Evolutionary conservation across 2,113 vertebrate genomes (phyloP), one percentile per base, ranked within the genome.

Genomic region (Microcebus griseorufus): DNA sequence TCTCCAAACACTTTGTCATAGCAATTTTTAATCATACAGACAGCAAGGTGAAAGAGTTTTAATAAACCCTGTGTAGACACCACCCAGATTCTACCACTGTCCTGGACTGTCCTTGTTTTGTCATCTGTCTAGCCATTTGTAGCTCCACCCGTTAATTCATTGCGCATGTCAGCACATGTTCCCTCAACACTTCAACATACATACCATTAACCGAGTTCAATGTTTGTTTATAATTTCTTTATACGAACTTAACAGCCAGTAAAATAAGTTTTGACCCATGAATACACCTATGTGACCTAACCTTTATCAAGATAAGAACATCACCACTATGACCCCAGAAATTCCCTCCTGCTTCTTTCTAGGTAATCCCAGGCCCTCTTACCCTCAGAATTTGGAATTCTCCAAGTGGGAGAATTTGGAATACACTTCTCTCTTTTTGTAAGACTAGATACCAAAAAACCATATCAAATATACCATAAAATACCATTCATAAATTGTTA

Each of bases 121-220:
- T n/a, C 37, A 23, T 6, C 8, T n/a, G 3, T 45, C 65, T 27
- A 6, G 23, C 8, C 25, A 18, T 5, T 14, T 58, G 16, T 14
- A 27, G 22, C 53, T 86, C 10, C 20, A 11, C 32, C n/a, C 48
- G 9, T 17, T 84, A 42, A 42, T 55, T 39, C 62, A 58, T 2
- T 22, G 5, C n/a, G 14, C 2, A 18, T 37, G 29, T 67, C 3
- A 18, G 17, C 22, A 20, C 9, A 10, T 11, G 69, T 23, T 25
- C 8, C 48, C 13, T 27, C 1, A 4, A 27, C 6, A 32, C 8
- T 16, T 6, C 64, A 29, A 9, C 12, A 8, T 6, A 3, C 8
- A 8, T 23, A 55, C 37, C 20, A 45, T 39, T 32, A 48, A 12
- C 34, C 3, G 62, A 32, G 48, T 7, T 73, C 75, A 58, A 17